Conservation (phyloP, 2,797 vertebrate genomes). For the Pseudomugil tenellus region DNA sequence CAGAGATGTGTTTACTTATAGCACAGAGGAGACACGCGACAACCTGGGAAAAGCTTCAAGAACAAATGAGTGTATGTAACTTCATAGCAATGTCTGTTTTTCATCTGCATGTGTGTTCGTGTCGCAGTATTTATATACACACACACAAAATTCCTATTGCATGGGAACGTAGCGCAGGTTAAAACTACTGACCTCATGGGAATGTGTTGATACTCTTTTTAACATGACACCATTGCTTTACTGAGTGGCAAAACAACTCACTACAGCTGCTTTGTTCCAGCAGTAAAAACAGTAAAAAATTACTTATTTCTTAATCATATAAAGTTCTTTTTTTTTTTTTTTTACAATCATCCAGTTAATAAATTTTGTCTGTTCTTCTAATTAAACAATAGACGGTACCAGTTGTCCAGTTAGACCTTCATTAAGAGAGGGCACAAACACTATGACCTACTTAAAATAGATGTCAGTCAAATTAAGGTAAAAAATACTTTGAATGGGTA, state of each 20-base stretch:
- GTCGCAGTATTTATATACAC: too few species aligned
- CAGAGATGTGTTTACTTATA: slow-evolving; percentile 25
- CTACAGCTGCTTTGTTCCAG: slow-evolving; percentile 5
- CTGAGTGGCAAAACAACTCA: slow-evolving; percentile 10
- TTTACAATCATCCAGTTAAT: background rate
- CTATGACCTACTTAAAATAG: too few species aligned
- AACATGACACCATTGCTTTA: slow-evolving; percentile 3
- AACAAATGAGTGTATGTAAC: background rate
- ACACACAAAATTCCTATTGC: background rate
- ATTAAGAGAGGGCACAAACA: background rate
- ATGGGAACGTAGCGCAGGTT: background rate
- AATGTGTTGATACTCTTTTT: slow-evolving; percentile 16
- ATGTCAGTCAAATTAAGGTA: background rate
- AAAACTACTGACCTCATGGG: slow-evolving; percentile 5
- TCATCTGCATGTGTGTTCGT: background rate
- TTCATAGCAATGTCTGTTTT: slow-evolving; percentile 3
- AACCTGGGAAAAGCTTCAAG: background rate
- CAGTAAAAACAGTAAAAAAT: too few species aligned
- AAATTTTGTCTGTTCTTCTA: background rate
- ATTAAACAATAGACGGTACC: background rate
- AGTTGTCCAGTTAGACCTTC: background rate
- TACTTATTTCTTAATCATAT: too few species aligned
- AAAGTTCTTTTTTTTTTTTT: too few species aligned
- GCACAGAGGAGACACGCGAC: background rate
- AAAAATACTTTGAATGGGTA: too few species aligned